These are phyloP conservation scores for Andrena dorsata DNA, from an alignment of 2,888 invertebrate species.

Conservation along the genomic window DNA sequence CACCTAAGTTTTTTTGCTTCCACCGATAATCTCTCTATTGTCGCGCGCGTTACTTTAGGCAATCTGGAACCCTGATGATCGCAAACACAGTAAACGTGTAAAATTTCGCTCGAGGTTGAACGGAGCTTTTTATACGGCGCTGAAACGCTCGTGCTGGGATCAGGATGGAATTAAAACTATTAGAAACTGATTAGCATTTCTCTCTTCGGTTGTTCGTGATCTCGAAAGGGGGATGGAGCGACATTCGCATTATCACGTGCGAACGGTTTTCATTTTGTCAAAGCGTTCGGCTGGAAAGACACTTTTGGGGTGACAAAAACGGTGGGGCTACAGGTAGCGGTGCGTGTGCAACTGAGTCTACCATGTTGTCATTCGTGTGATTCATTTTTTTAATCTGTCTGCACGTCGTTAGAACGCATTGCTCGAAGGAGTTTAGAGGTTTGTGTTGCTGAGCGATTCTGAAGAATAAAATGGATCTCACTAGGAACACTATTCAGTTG, in stretches of 20 bases:
- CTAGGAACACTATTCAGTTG: too few relatives aligned
- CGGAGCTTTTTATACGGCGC: not conserved
- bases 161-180: slow-evolving; percentile 56
- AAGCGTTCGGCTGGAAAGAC: slow-evolving; percentile 82
- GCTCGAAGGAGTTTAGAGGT: not conserved
- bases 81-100: slow-evolving; percentile 1
- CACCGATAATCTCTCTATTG: slow-evolving; percentile 51
- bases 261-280: slow-evolving; percentile 76
- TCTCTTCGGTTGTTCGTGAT: slow-evolving; percentile 68
- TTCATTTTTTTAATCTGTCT: slow-evolving; percentile 27
- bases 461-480: not conserved
- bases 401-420: too few relatives aligned
- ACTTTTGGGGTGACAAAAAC: slow-evolving; percentile 70
- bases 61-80: not conserved
- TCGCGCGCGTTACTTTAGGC: not conserved
- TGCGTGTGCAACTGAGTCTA: slow-evolving; percentile 26
- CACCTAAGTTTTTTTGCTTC: slow-evolving; percentile 71
- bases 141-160: not conserved
- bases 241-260: slow-evolving; percentile 64
- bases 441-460: not conserved
- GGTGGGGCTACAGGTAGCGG: slow-evolving; percentile 67
- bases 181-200: slow-evolving; percentile 76
- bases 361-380: slow-evolving; percentile 30
- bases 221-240: slow-evolving; percentile 50
- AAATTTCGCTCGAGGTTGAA: not conserved